Base-by-base conservation (phyloP, 2,797 vertebrate genomes). In the Xiphophorus birchmanni region DNA sequence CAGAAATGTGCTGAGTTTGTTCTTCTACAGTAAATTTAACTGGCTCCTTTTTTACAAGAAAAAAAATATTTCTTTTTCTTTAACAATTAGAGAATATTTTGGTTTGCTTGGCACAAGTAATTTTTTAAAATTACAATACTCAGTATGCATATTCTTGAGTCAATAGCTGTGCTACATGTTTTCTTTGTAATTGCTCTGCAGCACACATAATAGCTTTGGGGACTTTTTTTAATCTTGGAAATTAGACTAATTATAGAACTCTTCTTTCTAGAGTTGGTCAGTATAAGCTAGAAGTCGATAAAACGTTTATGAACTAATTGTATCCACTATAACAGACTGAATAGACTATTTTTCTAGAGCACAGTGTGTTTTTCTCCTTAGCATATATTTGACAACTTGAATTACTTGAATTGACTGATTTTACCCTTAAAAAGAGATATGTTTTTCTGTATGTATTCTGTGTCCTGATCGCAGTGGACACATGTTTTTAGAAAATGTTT, bases 1-100 rank as follows among this genome's bases (percentile, higher is more conserved):
- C 35, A 78, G 80, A 48, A 60, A 44, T 81, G 84, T 84, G 50
- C 44, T 80, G 52, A 73, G 56, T 80, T 83, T 86, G 69, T 58
- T 48, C 32, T 42, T 48, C 81, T 32, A 83, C 56, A 63, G 75
- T 74, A 79, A 79, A 78, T 56, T 56, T 72, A 23, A 40, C 40
- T 78, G 35, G 32, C 10, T 79, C 63, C 13, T 76, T 17, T 78
- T 73, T 73, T 47, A 83, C 75, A 23, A 80, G 13, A 73, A 85
- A 83, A 83, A 74, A 37, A 26, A 54, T 2, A 67, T 4, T 42
- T 78, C 52, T 76, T 60, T 37, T n/a, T 75, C 71, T 76, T 63
- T 60, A 60, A n/a, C 10, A 72, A 73, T 13, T 73, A 26, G 15
- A 67, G 13, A 44, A 26, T 42, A 52, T 37, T 35, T 42, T 17